Conservation (phyloP, 2,113 vertebrate species). For the rabbit (Oryctolagus cuniculus) region mOryCun1.1 NC_091438.1:113515001-113515500, state of each 20-base stretch:
- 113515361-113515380: background rate
- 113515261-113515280: background rate
- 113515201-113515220: background rate
- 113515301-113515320: background rate
- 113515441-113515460: background rate
- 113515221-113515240: background rate
- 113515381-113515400: background rate
- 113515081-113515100: background rate
- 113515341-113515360: background rate
- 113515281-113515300: background rate
- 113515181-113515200: background rate
- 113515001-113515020: too few relatives aligned
- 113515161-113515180: background rate
- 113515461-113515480: background rate
- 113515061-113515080: background rate
- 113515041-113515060: background rate
- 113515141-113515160: background rate
- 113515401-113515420: background rate
- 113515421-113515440: background rate
- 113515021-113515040: background rate
- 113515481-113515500: background rate
- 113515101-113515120: background rate
- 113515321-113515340: background rate
- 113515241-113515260: slow-evolving; percentile 20
- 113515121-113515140: background rate